Evolutionary conservation across 2,113 vertebrate genomes (phyloP), one percentile per base, ranked within the genome.

Genomic region (Eurystomus gularis): DNA sequence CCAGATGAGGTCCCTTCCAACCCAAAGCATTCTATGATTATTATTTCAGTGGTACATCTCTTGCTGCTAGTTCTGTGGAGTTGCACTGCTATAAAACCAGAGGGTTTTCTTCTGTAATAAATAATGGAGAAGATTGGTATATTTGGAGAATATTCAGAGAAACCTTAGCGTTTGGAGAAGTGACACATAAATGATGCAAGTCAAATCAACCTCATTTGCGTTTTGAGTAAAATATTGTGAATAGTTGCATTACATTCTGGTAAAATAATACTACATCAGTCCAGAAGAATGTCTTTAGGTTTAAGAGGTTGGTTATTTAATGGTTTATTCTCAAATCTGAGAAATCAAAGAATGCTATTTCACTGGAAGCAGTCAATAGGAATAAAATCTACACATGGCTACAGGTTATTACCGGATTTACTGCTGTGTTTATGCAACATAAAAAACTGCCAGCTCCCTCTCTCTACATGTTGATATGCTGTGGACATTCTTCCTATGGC

Each of bases 131-230:
- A 76, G 61, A 26, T 0, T 1, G 4, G 8, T 4, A 5, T 8
- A 15, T 57, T 13, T 90, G 55, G 31, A 65, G 42, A 86, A 18
- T 13, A 5, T 17, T 46, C 12, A 37, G 55, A 69, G 55, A 72
- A 92, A 69, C 11, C 18, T 33, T 33, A 37, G 8, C 2, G 0
- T 4, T 71, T 60, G 44, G 49, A 80, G 24, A n/a, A 73, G 55
- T 13, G 29, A 26, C 14, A 9, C 7, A 3, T 5, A 40, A 68
- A 39, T 15, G 21, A 37, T 11, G 25, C 57, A 55, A 39, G 5
- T 21, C n/a, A 70, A 82, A 78, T 15, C 3, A 3, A 31, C 26
- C n/a, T 0, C 0, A 42, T 39, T 48, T 33, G 7, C 1, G 2
- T 44, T 84, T 57, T 48, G 42, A 68, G 35, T 51, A 55, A 62